Evolutionary conservation across 2,797 vertebrate species (phyloP).

Genomic region (Poecilia picta): DNA sequence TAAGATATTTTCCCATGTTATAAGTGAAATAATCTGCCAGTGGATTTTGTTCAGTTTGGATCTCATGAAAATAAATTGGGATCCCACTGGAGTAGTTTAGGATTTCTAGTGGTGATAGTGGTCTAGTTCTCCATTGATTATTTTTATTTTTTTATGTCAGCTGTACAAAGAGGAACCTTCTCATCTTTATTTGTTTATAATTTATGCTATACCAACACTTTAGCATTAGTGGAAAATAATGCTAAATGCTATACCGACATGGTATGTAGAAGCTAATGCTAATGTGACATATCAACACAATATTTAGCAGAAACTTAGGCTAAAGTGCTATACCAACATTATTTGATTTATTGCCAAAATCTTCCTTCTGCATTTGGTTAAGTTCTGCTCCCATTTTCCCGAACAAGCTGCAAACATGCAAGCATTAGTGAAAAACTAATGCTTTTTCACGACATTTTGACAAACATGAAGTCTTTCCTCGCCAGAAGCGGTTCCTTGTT

Average conservation of each 20-base stretch:
- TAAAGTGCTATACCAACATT: no score
- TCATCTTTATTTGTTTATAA: background rate
- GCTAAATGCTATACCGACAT: no score
- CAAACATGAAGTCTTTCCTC: background rate
- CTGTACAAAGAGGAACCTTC: background rate
- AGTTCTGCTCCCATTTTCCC: background rate
- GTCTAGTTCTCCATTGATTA: background rate
- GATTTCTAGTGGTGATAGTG: background rate
- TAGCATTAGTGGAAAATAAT: no score
- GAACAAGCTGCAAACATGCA: background rate
- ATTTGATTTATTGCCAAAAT: no score
- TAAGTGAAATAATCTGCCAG: no score
- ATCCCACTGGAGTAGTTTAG: background rate
- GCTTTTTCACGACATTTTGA: background rate
- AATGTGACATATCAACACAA: no score
- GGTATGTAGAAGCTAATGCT: no score
- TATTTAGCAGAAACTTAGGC: no score
- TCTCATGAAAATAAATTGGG: background rate
- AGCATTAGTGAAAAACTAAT: no score
- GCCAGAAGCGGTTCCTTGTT: background rate
- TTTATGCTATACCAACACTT: no score
- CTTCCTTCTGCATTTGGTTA: background rate
- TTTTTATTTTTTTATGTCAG: background rate
- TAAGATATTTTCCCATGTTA: no score
- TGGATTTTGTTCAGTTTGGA: background rate